Conservation (phyloP, 2,113 vertebrate genomes). For the Microtus montanus region DNA sequence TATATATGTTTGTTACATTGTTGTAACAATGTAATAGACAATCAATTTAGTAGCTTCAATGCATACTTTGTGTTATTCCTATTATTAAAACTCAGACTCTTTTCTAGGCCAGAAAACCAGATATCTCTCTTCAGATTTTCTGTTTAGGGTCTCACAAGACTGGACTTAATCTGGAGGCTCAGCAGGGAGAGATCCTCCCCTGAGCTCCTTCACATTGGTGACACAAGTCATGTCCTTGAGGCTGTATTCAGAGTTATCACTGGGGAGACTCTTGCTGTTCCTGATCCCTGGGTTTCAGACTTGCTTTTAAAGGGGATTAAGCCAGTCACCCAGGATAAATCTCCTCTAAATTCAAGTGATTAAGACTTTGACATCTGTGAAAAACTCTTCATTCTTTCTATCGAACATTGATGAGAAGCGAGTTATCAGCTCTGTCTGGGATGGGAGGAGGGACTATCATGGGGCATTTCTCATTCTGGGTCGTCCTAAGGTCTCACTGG, state of each 20-base stretch:
- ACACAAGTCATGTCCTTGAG: not conserved
- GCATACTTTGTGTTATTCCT: not conserved
- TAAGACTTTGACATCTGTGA: not conserved
- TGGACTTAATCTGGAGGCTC: not conserved
- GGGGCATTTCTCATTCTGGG: not conserved
- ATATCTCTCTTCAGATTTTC: not conserved
- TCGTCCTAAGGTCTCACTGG: not conserved
- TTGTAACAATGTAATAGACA: not conserved
- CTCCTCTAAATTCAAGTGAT: slow-evolving; percentile 22
- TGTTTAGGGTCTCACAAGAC: not conserved
- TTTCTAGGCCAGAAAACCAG: not conserved
- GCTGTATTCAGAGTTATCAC: not conserved
- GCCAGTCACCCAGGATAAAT: not conserved
- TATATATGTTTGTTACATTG: not conserved
- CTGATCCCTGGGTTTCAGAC: slow-evolving; percentile 6
- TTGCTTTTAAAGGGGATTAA: slow-evolving; percentile 5
- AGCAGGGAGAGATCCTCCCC: not conserved
- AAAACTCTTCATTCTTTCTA: not conserved
- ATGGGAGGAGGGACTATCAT: not conserved
- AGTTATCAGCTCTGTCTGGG: not conserved
- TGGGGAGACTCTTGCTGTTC: not conserved
- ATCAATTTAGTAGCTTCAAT: not conserved
- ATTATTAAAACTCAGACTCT: not conserved
- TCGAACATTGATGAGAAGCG: not conserved
- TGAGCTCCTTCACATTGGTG: not conserved